Evolutionary conservation across 2,888 invertebrate genomes (phyloP), one percentile per base, ranked within the genome.

Genomic region (Spisula subtruncata): DNA sequence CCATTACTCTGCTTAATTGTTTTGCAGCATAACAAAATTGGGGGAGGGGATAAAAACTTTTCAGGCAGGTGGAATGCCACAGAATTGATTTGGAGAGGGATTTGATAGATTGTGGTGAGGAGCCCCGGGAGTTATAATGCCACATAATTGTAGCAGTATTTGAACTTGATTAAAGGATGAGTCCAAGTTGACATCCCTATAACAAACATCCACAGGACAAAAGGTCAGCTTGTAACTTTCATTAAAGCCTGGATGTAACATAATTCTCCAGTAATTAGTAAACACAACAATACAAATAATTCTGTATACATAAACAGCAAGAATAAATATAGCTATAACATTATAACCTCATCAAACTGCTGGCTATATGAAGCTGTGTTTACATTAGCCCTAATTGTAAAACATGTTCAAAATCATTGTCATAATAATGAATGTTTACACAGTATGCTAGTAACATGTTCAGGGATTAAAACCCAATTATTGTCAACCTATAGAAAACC

Each of bases 181-280:
- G 60, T 25, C 0, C 25, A 66, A 66, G 8, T 25, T 66, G 60
- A n/a, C 60, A 66, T 66, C 60, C 4, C 25, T 51, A 51, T 16
- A 51, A 25, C 25, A 66, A 25, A 25, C 16, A 32, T 75, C 29
- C 32, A 18, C 16, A 75, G 75, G 75, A 1, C 75, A 75, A 32
- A 32, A 75, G 75, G 5, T 75, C 35, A 75, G 32, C 18, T 32
- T 32, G 32, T 75, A 41, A 18, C 16, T 75, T 75, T 18, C 12
- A 75, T 75, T 75, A 75, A 75, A 75, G 10, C 35, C 32, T 35
- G 75, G 75, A 75, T 75, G 75, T 75, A 32, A 29, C 18, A 16
- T 75, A 32, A 75, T 75, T 75, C 32, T 18, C 32, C 35, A 32
- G 18, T 75, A 75, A 75, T 75, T 16, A 75, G 75, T 75, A 75